Evolutionary conservation across 2,113 vertebrate genomes (phyloP).

Genomic region (Cottus gobio): DNA sequence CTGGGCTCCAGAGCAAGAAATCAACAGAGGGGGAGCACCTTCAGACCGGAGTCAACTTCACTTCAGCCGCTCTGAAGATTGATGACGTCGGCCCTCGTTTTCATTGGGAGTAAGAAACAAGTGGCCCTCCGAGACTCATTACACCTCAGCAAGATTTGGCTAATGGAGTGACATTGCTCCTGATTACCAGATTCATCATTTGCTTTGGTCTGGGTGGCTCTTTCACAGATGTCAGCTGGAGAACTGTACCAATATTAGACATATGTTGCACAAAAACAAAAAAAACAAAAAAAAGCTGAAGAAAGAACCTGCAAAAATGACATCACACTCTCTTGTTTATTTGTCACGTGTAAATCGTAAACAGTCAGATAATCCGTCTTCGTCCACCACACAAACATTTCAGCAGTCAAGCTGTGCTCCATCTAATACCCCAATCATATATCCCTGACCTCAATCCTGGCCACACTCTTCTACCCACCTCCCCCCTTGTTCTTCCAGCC

Average conservation of each 20-base stretch:
- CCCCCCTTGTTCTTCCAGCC: conserved; percentile 33
- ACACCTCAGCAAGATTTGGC: conserved; percentile 56
- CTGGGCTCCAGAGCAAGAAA: conserved; percentile 47
- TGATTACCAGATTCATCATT: conserved; percentile 70
- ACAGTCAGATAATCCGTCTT: conserved; percentile 67
- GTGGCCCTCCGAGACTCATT: conserved; percentile 75
- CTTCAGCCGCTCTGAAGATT: conserved; percentile 67
- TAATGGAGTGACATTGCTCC: conserved; percentile 55
- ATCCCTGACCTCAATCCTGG: conserved; percentile 71
- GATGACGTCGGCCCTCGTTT: conserved; percentile 64
- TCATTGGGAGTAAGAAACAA: conserved; percentile 69
- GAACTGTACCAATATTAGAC: conserved; percentile 29
- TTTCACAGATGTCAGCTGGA: conserved; percentile 53
- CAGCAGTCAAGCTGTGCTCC: conserved; percentile 54
- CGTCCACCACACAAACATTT: conserved; percentile 54
- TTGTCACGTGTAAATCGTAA: conserved; percentile 33
- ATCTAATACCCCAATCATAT: conserved; percentile 70
- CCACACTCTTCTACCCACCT: conserved; percentile 32
- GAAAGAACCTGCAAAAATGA: background rate
- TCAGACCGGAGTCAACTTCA: conserved; percentile 60
- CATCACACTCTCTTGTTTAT: conserved; percentile 2
- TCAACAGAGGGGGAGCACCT: conserved; percentile 51
- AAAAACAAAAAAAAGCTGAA: background rate
- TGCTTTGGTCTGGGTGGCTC: conserved; percentile 47
- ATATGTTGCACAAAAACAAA: background rate